Percentiles rank a stretch among this genome's conserved stretches.
These are phyloP conservation scores for Noturus placidus DNA, from an alignment of 2,113 vertebrate genomes.

Conservation along the genomic window DNA sequence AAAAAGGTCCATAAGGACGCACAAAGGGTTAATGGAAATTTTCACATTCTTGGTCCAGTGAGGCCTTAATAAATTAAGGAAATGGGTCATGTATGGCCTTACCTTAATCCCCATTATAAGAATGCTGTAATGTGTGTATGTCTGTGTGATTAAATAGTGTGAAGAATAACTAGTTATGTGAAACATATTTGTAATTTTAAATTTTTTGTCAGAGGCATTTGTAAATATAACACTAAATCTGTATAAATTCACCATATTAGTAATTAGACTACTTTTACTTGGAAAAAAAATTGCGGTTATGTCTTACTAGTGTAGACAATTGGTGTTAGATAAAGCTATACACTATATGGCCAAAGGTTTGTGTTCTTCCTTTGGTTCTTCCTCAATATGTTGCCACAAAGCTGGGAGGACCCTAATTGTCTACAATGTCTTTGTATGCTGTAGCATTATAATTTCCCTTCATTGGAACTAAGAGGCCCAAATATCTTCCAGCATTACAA, in stretches of 20 bases:
- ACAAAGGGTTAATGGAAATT: neutral
- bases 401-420: neutral
- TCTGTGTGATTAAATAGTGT: neutral
- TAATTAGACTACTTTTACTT: neutral
- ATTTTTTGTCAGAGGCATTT: neutral
- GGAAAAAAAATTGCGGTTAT: neutral
- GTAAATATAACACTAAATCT: neutral
- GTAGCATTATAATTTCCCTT: no score
- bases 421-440: no score
- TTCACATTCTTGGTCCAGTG: neutral
- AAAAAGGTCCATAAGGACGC: no score
- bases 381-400: neutral
- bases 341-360: neutral
- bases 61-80: neutral
- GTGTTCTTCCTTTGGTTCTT: neutral
- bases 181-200: neutral
- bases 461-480: no score
- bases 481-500: no score
- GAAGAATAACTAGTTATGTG: neutral
- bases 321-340: neutral
- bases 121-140: neutral
- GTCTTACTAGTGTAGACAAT: no score
- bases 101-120: neutral
- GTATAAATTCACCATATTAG: neutral
- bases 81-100: neutral